Evolutionary conservation across 2,113 vertebrate species (phyloP), one percentile per base, ranked within the genome.

Genomic region (Actenoides lindsayi): DNA sequence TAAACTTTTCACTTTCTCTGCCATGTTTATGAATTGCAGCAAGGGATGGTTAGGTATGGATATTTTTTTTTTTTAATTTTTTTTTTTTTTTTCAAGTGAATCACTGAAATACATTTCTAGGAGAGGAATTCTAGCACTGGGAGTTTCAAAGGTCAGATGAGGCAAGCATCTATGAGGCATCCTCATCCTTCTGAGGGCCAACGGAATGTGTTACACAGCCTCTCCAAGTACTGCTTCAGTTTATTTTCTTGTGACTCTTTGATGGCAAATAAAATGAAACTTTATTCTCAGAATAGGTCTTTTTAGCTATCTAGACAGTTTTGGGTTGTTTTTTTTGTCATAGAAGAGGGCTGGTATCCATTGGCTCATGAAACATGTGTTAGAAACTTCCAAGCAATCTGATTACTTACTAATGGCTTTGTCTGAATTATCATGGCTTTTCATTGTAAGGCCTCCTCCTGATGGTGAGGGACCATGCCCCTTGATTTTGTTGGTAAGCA

Each of bases 381-480:
- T 82, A 51, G 17, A 46, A 70, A 33, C 23, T 51, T 23, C 28
- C n/a, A 62, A 4, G 27, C 13, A 85, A 21, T 7, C n/a, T 60
- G 33, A 62, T 81, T 70, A 16, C 18, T 91, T 70, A 17, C 21
- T 91, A 27, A 13, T 35, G 42, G 15, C 21, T 33, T 28, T 86
- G 33, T 82, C 62, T 87, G 48, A 69, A 46, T 37, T 60, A 9
- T 69, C 28, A 31, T 25, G 51, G 48, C 21, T 89, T 64, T n/a
- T 16, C 44, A 56, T 19, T 4, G 1, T 28, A 78, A 21, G 31
- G 33, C 28, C 18, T 77, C 25, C 39, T 62, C 9, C 24, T 83
- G 57, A 59, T 37, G 31, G 15, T 3, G 11, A n/a, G 65, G 28
- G 19, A 50, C 16, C 0, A 0, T 3, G 0, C 30, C 42, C 53